These are phyloP conservation scores for Drosophila kambysellisi DNA, from an alignment of 2,888 invertebrate species.

Conservation along the genomic window DNA sequence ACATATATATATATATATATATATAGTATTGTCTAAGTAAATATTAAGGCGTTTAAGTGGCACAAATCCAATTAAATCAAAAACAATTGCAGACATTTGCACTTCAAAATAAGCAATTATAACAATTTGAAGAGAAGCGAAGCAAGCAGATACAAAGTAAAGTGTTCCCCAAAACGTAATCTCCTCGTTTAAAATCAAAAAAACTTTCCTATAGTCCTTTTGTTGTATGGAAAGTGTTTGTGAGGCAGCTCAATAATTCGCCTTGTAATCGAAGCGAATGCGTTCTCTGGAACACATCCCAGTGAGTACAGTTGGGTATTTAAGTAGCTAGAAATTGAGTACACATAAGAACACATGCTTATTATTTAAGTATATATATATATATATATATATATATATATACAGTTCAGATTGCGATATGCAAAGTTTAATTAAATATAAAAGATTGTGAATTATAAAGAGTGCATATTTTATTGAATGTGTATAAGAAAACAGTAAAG, in stretches of 20 bases:
- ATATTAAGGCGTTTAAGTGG: constrained; percentile 44
- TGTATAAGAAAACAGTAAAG: constrained; percentile 39
- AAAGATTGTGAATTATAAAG: constrained; percentile 61
- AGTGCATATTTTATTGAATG: constrained; percentile 78
- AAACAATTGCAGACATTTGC: constrained; percentile 23
- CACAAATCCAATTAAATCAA: constrained; percentile 52
- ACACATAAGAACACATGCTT: constrained; percentile 19
- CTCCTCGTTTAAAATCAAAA: neutral
- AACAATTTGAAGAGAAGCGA: constrained; percentile 2
- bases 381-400: constrained; percentile 15
- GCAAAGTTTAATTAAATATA: constrained; percentile 38
- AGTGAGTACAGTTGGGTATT: constrained; percentile 43
- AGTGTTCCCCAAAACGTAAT: constrained; percentile 23
- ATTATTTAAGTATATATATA: constrained; percentile 14
- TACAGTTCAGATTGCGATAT: constrained; percentile 30
- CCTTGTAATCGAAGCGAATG: constrained; percentile 14
- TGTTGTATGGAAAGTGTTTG: neutral
- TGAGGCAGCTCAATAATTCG: neutral
- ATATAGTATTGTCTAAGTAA: constrained; percentile 37
- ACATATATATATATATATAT: constrained; percentile 24
- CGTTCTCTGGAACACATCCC: constrained; percentile 15
- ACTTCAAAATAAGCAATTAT: constrained; percentile 38
- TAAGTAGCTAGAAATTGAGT: constrained; percentile 57
- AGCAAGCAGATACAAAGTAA: constrained; percentile 6
- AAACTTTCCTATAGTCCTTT: neutral